Conservation (phyloP, 2,797 vertebrate genomes). For the Notoglanidium macrostoma region DNA sequence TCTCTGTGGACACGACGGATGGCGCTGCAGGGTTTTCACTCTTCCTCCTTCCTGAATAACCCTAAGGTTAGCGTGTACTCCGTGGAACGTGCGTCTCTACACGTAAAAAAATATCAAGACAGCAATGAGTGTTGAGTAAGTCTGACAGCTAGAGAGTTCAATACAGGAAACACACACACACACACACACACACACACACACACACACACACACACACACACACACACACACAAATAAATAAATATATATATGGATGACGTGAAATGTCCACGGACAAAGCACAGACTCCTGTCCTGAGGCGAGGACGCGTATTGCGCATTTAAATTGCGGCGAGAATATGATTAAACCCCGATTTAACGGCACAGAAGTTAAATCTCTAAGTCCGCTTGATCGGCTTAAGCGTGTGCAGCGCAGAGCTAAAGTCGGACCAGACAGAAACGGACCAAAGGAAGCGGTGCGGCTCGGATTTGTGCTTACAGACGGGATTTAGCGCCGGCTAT, state of each 20-base stretch:
- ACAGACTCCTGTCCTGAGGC: too few species aligned
- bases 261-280: background rate
- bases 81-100: background rate
- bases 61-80: background rate
- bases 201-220: too few species aligned
- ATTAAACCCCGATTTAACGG: too few species aligned
- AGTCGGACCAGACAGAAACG: background rate
- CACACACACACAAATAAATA: too few species aligned
- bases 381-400: background rate
- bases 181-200: too few species aligned
- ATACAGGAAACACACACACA: background rate
- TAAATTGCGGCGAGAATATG: background rate
- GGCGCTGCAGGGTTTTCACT: conserved; percentile 6
- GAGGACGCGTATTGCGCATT: too few species aligned
- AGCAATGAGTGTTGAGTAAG: background rate
- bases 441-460: background rate
- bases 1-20: conserved; percentile 36
- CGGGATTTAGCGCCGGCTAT: background rate
- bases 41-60: background rate
- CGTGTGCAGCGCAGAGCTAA: background rate
- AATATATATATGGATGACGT: background rate
- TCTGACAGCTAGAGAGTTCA: background rate
- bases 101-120: background rate
- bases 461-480: background rate
- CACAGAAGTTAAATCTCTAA: too few species aligned